Evolutionary conservation across 2,113 vertebrate genomes (phyloP).

Genomic region (Halcyon senegalensis): DNA sequence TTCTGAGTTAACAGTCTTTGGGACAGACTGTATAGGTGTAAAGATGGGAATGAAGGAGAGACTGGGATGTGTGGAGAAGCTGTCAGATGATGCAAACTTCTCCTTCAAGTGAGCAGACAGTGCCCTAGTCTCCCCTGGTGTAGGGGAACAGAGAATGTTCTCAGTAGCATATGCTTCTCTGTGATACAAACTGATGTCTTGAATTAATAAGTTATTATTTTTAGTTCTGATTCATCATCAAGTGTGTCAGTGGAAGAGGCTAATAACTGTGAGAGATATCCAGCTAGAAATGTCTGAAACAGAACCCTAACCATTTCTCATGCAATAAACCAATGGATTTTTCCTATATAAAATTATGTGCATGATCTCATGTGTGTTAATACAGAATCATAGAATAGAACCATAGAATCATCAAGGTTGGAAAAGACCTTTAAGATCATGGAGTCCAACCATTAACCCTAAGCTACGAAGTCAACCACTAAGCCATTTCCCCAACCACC

Average conservation of each 20-base stretch:
- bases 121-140: neutral
- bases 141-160: neutral
- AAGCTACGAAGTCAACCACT: no score
- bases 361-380: neutral
- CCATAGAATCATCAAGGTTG: no score
- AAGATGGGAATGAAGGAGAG: neutral
- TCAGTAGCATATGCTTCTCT: neutral
- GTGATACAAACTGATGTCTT: neutral
- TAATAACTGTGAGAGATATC: neutral
- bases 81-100: neutral
- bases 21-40: neutral
- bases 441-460: no score
- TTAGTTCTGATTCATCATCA: neutral
- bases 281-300: neutral
- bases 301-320: neutral
- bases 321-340: neutral
- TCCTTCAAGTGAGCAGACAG: neutral
- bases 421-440: no score
- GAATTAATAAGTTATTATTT: neutral
- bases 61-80: neutral
- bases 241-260: neutral
- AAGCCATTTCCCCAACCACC: no score
- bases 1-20: neutral
- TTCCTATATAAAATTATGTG: neutral
- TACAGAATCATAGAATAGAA: no score